phyloP scores from a whole-genome alignment of 1,140 invertebrate species.

The Anoplophora glabripennis region DNA sequence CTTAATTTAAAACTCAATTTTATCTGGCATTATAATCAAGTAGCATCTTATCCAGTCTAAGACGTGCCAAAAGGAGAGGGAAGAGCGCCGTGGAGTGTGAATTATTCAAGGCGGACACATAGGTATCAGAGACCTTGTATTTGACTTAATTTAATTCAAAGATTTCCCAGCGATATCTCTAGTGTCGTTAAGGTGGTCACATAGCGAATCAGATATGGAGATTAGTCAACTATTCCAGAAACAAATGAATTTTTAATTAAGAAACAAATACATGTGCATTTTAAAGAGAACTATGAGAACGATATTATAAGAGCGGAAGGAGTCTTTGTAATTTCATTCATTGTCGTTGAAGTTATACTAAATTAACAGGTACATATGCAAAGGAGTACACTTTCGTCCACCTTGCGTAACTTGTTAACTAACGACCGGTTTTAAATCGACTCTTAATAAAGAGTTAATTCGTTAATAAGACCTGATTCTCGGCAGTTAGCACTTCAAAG shows the following conservation, averaged over 20 bases:
- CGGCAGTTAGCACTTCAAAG: too few species aligned
- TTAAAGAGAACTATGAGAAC: constrained; percentile 33
- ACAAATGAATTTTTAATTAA: constrained; percentile 45
- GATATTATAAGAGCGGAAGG: background rate
- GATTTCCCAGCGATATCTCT: constrained; percentile 43
- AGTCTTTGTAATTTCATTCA: constrained; percentile 9
- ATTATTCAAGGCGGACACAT: constrained; percentile 37
- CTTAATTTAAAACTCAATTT: constrained; percentile 39
- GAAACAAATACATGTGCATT: constrained; percentile 42
- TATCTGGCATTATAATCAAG: constrained; percentile 27
- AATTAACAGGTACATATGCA: background rate
- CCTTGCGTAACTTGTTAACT: too few species aligned
- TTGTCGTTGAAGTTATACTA: constrained; percentile 11
- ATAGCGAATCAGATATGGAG: constrained; percentile 45
- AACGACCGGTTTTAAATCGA: too few species aligned
- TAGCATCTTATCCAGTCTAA: constrained; percentile 15
- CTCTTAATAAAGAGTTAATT: too few species aligned
- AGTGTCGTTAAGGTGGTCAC: constrained; percentile 45
- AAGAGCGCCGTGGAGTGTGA: constrained; percentile 29
- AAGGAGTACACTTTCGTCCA: too few species aligned
- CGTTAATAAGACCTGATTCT: too few species aligned
- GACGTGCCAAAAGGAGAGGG: constrained; percentile 25
- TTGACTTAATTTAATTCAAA: constrained; percentile 44
- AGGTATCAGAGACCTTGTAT: constrained; percentile 38
- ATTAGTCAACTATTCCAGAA: constrained; percentile 42